Conservation (phyloP, 1,140 invertebrate genomes). For the Lepidurus packardi region DNA sequence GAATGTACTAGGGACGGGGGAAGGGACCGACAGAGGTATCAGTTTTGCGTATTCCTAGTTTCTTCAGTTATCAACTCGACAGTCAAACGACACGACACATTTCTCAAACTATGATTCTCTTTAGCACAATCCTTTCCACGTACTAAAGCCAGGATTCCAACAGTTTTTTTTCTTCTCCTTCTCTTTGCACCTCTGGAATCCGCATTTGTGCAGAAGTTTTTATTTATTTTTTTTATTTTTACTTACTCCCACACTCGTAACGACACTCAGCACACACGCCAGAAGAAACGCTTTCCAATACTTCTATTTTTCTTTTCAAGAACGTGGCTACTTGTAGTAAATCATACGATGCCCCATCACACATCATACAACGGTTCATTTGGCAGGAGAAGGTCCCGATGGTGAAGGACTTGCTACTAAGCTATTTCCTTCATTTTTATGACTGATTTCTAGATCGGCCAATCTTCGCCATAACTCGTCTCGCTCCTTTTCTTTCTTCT, state of each 20-base stretch:
- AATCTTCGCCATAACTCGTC: conserved; percentile 91
- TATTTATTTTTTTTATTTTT: not conserved
- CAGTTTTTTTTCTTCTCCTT: not conserved
- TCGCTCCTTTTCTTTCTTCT: conserved; percentile 87
- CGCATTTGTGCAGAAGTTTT: conserved; percentile 3
- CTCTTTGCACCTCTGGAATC: conserved; percentile 11
- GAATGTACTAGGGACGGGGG: conserved; percentile 6
- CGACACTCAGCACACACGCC: not conserved
- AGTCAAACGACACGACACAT: too few species aligned
- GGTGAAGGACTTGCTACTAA: conserved; percentile 12
- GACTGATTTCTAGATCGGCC: conserved; percentile 68
- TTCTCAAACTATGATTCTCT: not conserved
- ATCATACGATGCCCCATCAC: conserved; percentile 11
- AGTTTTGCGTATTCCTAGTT: not conserved
- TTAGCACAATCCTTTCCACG: not conserved
- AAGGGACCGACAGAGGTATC: not conserved
- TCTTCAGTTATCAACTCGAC: not conserved
- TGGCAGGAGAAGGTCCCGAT: conserved; percentile 13
- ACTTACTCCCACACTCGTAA: not conserved
- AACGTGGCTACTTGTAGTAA: not conserved
- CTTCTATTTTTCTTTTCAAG: not conserved
- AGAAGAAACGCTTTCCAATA: not conserved
- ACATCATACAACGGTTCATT: conserved; percentile 11
- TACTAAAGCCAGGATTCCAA: not conserved
- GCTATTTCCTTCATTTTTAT: conserved; percentile 39